These are phyloP conservation scores for Schizopygopsis pylzovi DNA, from an alignment of 2,797 vertebrate species.

Conservation along the genomic window DNA sequence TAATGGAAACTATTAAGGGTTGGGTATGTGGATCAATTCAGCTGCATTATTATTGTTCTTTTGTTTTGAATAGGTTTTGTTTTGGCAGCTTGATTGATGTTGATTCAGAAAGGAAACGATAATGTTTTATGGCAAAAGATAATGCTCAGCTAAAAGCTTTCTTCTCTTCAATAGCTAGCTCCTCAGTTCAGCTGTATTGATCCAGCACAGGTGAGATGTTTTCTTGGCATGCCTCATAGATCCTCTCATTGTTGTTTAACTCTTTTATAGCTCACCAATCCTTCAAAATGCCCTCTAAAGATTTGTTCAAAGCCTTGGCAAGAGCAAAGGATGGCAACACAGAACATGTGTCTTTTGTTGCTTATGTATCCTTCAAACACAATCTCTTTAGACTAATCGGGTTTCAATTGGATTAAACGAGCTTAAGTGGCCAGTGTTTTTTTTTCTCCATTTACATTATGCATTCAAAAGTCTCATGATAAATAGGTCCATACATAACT, in stretches of 20 bases:
- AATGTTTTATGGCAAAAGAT: constrained; percentile 27
- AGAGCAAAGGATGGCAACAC: neutral
- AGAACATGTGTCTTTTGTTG: neutral
- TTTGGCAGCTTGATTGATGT: neutral
- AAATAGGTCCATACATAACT: neutral
- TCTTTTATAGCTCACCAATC: constrained; percentile 5
- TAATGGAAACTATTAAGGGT: neutral
- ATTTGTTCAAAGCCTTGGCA: neutral
- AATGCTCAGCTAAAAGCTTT: constrained; percentile 11
- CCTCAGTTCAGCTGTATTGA: constrained; percentile 19
- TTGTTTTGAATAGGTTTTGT: constrained; percentile 7
- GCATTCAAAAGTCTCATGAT: neutral
- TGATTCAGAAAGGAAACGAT: neutral
- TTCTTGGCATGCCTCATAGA: constrained; percentile 17
- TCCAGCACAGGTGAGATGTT: constrained; percentile 39
- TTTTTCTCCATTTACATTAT: neutral
- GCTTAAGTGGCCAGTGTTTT: neutral
- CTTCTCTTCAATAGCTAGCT: neutral
- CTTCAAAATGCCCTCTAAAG: constrained; percentile 2
- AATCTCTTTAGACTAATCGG: neutral
- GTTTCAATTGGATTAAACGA: neutral
- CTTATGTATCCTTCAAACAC: neutral
- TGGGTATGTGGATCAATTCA: neutral
- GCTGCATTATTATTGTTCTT: constrained; percentile 1
- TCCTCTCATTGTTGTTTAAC: constrained; percentile 23